Percentiles rank a stretch among this genome's conserved stretches.
Conservation (phyloP, 2,113 vertebrate genomes). For the Microcebus jonahi region DNA sequence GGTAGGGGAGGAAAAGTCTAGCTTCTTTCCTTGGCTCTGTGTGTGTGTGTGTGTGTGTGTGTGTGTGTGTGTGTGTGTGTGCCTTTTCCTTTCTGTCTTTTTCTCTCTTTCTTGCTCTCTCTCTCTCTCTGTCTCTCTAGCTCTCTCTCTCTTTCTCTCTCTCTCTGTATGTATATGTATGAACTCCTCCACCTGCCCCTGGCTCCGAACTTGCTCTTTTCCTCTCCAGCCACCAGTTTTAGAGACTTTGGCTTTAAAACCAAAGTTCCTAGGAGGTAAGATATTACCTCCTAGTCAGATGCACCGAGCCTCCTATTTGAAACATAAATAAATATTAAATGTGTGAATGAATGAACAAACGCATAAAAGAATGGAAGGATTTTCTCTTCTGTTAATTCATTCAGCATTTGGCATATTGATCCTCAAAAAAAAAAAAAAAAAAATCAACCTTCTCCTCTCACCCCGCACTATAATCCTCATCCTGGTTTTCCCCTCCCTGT, state of each 20-base stretch:
- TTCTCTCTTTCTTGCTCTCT: neutral
- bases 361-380: neutral
- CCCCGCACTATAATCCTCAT: neutral
- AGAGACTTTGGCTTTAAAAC: neutral
- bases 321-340: conserved; percentile 30
- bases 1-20: neutral
- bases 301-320: neutral
- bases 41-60: neutral
- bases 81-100: neutral
- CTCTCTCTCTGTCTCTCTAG: no score
- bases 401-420: neutral
- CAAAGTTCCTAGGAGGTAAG: neutral
- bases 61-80: neutral
- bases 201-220: neutral
- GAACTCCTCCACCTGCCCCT: neutral
- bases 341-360: neutral
- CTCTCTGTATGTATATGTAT: no score
- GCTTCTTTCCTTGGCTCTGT: neutral
- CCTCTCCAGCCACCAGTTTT: neutral
- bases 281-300: neutral
- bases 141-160: neutral
- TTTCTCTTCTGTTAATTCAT: conserved; percentile 39
- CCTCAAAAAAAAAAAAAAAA: neutral
- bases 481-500: neutral
- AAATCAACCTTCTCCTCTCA: no score